Evolutionary conservation across 2,888 invertebrate genomes (phyloP), one percentile per base, ranked within the genome.

Genomic region (Drosophila paranaensis): DNA sequence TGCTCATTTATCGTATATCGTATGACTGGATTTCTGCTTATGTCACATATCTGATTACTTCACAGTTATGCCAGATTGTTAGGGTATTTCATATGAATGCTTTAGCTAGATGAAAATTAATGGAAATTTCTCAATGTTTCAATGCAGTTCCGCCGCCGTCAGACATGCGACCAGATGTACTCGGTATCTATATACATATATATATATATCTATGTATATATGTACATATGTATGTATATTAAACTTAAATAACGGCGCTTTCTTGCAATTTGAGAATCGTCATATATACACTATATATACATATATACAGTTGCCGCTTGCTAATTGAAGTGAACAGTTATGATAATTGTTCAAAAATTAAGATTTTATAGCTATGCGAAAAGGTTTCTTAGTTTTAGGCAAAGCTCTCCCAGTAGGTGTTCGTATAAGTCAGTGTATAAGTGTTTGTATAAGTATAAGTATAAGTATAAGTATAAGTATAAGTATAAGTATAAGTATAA

Each of bases 101-200:
- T 48, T 11, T 8, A 45, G 53, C 45, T 54, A 66, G 45, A 64
- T 64, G 33, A 35, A 46, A 51, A 64, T 66, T 48, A 40, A 66
- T 66, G 40, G 54, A 48, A 66, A 66, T 66, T 65, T 16, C 55
- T 66, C 16, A 55, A 65, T 55, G 27, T 66, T 55, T 54, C 27
- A 54, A n/a, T 48, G 46, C 54, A 54, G 65, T 65, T 54, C 14
- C 39, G 27, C 48, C 20, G 20, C 20, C 20, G 39, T 13, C 39
- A 58, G 10, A 11, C 27, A 48, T 48, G 46, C 46, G 39, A 30
- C 30, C 48, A 54, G 40, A 53, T 53, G 45, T 35, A 50, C 6
- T 16, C 20, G 43, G 43, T n/a, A 33, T 25, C 13, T 33, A 14
- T 16, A 3, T 16, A 16, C 20, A 6, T 45, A 25, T 8, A 0